Evolutionary conservation across 1,140 invertebrate genomes (phyloP).

Genomic region (Onthophagus taurus): DNA sequence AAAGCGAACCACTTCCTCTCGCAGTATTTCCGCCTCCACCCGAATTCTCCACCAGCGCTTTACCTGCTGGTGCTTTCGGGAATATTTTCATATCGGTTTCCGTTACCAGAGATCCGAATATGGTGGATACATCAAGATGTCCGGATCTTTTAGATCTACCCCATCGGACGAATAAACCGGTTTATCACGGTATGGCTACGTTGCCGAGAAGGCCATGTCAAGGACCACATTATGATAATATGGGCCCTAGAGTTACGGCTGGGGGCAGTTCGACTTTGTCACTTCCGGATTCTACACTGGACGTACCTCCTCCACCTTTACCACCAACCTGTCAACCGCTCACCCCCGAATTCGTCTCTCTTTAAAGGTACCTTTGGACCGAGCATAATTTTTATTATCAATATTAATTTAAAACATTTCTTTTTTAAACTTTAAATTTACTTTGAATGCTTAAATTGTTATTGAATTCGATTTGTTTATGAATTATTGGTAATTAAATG

Average conservation of each 20-base stretch:
- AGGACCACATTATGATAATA: constrained; percentile 62
- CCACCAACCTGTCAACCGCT: constrained; percentile 33
- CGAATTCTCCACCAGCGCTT: constrained; percentile 53
- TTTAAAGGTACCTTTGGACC: no score
- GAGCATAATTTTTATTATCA: no score
- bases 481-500: no score
- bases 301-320: constrained; percentile 35
- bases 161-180: constrained; percentile 46
- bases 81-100: constrained; percentile 69
- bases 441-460: no score
- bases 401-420: no score
- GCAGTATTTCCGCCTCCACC: constrained; percentile 52
- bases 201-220: constrained; percentile 36
- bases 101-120: constrained; percentile 53
- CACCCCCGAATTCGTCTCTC: constrained; percentile 36
- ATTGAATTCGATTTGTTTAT: no score
- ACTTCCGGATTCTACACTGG: constrained; percentile 52
- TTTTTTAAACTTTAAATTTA: neutral
- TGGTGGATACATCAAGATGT: constrained; percentile 52
- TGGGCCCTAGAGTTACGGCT: constrained; percentile 79
- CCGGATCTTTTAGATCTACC: constrained; percentile 68
- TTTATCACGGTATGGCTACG: constrained; percentile 37
- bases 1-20: constrained; percentile 45
- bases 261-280: constrained; percentile 75
- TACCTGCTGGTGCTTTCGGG: constrained; percentile 51